Evolutionary conservation across 2,888 invertebrate species (phyloP).

Genomic region (Pachymerium ferrugineum): DNA sequence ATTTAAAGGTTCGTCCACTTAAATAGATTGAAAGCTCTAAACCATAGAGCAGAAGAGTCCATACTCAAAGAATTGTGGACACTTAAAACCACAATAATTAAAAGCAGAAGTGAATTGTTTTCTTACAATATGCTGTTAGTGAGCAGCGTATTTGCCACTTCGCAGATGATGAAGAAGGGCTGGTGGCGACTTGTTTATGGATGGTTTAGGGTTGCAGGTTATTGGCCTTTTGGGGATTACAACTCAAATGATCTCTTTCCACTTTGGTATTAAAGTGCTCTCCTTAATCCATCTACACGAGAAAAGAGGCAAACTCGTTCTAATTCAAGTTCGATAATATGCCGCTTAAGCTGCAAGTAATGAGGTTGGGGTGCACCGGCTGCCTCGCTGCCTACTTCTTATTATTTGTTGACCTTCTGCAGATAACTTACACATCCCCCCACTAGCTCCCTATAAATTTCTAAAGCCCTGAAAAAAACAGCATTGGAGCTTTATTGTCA

Average conservation of each 20-base stretch:
- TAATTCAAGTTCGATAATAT: background rate
- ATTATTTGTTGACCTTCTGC: background rate
- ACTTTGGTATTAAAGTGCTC: background rate
- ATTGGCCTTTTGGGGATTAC: background rate
- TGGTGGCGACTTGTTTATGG: background rate
- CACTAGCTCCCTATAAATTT: too few species aligned
- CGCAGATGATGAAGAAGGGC: too few species aligned
- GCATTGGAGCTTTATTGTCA: too few species aligned
- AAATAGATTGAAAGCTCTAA: too few species aligned
- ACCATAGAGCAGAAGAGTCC: too few species aligned
- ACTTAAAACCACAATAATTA: too few species aligned
- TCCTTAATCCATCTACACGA: background rate
- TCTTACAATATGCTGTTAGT: too few species aligned
- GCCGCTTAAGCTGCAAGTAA: background rate
- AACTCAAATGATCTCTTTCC: background rate
- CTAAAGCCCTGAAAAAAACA: too few species aligned
- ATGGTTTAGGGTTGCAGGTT: background rate
- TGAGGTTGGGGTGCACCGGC: background rate
- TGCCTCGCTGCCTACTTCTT: too few species aligned
- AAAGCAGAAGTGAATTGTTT: too few species aligned
- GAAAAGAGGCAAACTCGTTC: background rate
- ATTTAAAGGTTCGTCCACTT: too few species aligned
- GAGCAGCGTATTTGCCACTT: background rate
- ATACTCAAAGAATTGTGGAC: too few species aligned
- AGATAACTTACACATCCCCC: background rate